These are phyloP conservation scores for Chiridota heheva DNA, from an alignment of 35 echinoderm and acorn worm genomes.

Conservation along the genomic window DNA sequence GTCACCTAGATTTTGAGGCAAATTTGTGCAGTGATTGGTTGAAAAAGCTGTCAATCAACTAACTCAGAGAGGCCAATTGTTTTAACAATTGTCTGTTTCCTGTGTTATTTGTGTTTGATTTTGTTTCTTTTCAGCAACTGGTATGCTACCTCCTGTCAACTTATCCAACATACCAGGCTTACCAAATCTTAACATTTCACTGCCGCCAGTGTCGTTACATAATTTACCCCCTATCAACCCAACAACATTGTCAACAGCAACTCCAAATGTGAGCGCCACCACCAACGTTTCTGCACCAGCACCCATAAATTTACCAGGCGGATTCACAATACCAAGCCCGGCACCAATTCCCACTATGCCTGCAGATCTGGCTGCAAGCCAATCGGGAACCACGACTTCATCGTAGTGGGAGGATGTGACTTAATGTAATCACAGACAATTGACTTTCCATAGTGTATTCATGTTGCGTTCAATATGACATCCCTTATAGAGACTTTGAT, in stretches of 20 bases:
- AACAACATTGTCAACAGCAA: not conserved
- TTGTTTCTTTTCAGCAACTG: constrained; percentile 35
- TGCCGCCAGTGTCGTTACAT: constrained; percentile 68
- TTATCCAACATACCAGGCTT: constrained; percentile 90
- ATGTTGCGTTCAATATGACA: too few relatives aligned
- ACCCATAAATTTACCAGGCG: constrained; percentile 64
- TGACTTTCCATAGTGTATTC: too few relatives aligned
- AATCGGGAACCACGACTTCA: constrained; percentile 11
- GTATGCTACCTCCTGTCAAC: constrained; percentile 82
- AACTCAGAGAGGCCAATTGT: too few relatives aligned
- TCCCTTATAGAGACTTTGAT: too few relatives aligned
- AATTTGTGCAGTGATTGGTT: too few relatives aligned
- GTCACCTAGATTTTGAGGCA: too few relatives aligned
- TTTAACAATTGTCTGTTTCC: too few relatives aligned
- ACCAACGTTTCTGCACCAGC: constrained; percentile 40
- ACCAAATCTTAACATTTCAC: constrained; percentile 71
- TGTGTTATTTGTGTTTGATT: too few relatives aligned
- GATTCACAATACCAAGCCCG: constrained; percentile 89
- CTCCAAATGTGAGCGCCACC: constrained; percentile 5
- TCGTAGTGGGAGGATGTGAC: constrained; percentile 10
- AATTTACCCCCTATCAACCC: constrained; percentile 52
- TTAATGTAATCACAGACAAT: too few relatives aligned
- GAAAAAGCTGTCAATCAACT: too few relatives aligned
- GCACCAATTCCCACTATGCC: constrained; percentile 76
- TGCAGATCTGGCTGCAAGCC: constrained; percentile 54